phyloP scores from a whole-genome alignment of 2,113 vertebrate species.

The Caranx ignobilis region DNA sequence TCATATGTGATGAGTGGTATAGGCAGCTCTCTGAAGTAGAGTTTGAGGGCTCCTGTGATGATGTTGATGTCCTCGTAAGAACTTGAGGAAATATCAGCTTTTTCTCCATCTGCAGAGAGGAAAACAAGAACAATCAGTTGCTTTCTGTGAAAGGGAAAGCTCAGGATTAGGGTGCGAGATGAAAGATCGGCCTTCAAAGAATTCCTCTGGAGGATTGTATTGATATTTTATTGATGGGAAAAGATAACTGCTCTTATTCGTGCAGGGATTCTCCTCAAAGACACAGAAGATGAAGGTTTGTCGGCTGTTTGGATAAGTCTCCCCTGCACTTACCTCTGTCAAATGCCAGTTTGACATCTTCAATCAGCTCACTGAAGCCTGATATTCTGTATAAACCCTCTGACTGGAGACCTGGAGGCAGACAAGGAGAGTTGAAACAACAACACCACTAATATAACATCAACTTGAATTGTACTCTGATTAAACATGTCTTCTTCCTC shows the following conservation, averaged over 20 bases:
- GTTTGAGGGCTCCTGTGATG: slow-evolving; percentile 98
- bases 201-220: neutral
- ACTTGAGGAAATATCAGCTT: slow-evolving; percentile 96
- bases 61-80: slow-evolving; percentile 99
- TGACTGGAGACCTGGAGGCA: slow-evolving; percentile 91
- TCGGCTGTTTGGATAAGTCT: neutral
- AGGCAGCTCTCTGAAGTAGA: slow-evolving; percentile 99
- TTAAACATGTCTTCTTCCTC: neutral
- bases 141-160: neutral
- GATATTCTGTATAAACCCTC: slow-evolving; percentile 98
- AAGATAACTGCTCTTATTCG: neutral
- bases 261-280: neutral
- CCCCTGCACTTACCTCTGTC: slow-evolving; percentile 90
- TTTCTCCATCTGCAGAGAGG: slow-evolving; percentile 90
- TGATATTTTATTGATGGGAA: neutral
- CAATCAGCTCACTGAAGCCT: slow-evolving; percentile 98
- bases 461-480: neutral
- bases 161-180: neutral
- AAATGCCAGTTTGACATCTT: slow-evolving; percentile 98
- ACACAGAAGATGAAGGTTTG: neutral
- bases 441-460: neutral
- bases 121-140: neutral
- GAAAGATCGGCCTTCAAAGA: neutral
- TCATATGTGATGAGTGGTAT: slow-evolving; percentile 99
- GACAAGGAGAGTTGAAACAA: neutral